phyloP scores from a whole-genome alignment of 2,888 invertebrate genomes.

The Dynastes tityus region DNA sequence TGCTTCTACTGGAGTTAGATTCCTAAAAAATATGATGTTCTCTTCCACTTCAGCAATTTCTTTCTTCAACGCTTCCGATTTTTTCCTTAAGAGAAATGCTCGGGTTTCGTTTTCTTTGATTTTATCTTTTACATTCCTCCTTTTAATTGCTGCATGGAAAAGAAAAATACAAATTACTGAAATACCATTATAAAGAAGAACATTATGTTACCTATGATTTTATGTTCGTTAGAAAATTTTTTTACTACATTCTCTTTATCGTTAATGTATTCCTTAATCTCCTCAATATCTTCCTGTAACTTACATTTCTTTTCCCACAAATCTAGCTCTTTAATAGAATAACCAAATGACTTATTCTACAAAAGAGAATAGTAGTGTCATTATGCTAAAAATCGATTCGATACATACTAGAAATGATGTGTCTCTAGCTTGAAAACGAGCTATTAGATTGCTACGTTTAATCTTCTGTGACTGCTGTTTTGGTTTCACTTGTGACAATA shows the following conservation, averaged over 20 bases:
- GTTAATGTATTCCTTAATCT: slow-evolving; percentile 39
- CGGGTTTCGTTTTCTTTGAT: slow-evolving; percentile 44
- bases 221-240: slow-evolving; percentile 35
- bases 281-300: slow-evolving; percentile 32
- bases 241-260: slow-evolving; percentile 38
- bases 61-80: slow-evolving; percentile 36
- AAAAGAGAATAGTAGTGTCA: slow-evolving; percentile 11
- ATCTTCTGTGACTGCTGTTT: slow-evolving; percentile 64
- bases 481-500: slow-evolving; percentile 65
- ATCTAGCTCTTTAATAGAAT: slow-evolving; percentile 50
- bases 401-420: slow-evolving; percentile 7
- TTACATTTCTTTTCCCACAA: slow-evolving; percentile 51
- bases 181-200: no score
- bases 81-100: slow-evolving; percentile 43
- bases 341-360: slow-evolving; percentile 37
- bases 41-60: slow-evolving; percentile 50
- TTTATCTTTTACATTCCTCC: slow-evolving; percentile 40
- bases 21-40: slow-evolving; percentile 47
- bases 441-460: slow-evolving; percentile 65
- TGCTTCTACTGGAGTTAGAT: slow-evolving; percentile 53
- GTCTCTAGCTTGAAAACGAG: slow-evolving; percentile 54
- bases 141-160: slow-evolving; percentile 31
- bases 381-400: neutral
- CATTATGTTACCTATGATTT: slow-evolving; percentile 47
- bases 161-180: neutral